Base-by-base conservation (phyloP, 2,797 vertebrate species). In the Rhinoraja longicauda region DNA sequence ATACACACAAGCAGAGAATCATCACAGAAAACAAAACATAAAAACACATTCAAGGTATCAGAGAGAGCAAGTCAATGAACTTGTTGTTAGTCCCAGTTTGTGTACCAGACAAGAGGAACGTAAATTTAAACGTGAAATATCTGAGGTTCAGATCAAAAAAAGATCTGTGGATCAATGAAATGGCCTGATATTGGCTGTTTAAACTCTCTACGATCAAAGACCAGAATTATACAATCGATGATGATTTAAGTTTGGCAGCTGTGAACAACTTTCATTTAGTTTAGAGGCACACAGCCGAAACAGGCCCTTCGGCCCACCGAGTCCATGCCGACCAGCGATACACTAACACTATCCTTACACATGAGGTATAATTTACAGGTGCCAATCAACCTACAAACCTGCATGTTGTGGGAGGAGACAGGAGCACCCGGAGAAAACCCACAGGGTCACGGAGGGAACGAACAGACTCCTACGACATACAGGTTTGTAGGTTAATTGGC, bases 151-250 rank as follows among this genome's bases (percentile, higher is more conserved):
- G n/a, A 88, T 64, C 4, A 53, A 4, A 36, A 86, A 64, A 67
- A 67, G 62, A 36, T 36, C 84, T 88, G 84, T 12, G 17, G 36
- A 88, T 88, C 59, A 88, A 53, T 88, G 59, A 88, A 88, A 17
- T 36, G 59, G 84, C n/a, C 84, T 88, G 84, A 67, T 88, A 53
- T 88, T 67, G 84, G 84, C 84, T 64, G n/a, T n/a, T 67, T 67
- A 88, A 88, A 45, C 62, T 88, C 17, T 62, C 62, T 17, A 36
- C 36, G 64, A 88, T 88, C 62, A 67, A 88, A 86, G 82, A n/a
- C 26, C 59, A 32, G 26, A 59, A 86, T 86, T 86, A 29, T 57
- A 59, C 29, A 62, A 86, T 86, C 4, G 12, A 86, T 86, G n/a
- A n/a, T 86, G 82, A 15, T 67, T 88, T 67, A 88, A 67, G 84